A percentile compares a stretch with the other conserved stretches of the same genome.
Evolutionary conservation across 2,888 invertebrate species (phyloP).

Genomic region (Nomada ferruginata): DNA sequence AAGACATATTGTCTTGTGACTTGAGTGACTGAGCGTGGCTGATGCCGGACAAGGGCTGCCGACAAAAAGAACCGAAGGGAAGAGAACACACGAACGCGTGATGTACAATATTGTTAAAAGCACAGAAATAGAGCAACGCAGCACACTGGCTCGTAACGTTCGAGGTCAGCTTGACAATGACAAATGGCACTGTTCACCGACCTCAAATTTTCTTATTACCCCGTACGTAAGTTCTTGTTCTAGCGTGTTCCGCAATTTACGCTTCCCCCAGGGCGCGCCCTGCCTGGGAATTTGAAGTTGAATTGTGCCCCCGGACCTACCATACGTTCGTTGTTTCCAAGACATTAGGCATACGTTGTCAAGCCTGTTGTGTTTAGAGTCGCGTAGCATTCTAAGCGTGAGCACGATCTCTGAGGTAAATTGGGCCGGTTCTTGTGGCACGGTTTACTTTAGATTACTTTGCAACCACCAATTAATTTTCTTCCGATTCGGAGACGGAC

Average conservation of each 20-base stretch:
- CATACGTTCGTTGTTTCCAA: slow-evolving; percentile 37
- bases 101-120: slow-evolving; percentile 80
- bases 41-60: slow-evolving; percentile 38
- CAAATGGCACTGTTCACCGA: slow-evolving; percentile 76
- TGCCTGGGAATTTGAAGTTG: slow-evolving; percentile 60
- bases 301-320: slow-evolving; percentile 37
- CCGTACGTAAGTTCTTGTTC: slow-evolving; percentile 63
- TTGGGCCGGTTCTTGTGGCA: slow-evolving; percentile 13
- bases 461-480: not conserved
- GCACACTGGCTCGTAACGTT: slow-evolving; percentile 61
- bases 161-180: slow-evolving; percentile 79
- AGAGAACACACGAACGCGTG: slow-evolving; percentile 65
- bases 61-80: slow-evolving; percentile 66
- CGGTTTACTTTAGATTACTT: not conserved
- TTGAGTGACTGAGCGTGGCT: slow-evolving; percentile 68
- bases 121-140: slow-evolving; percentile 73
- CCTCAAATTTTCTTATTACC: slow-evolving; percentile 80
- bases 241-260: slow-evolving; percentile 67
- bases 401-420: slow-evolving; percentile 16
- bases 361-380: slow-evolving; percentile 41
- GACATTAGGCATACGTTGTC: slow-evolving; percentile 57
- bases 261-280: slow-evolving; percentile 45
- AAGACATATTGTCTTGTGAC: slow-evolving; percentile 73
- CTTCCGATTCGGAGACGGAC: not conserved
- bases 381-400: slow-evolving; percentile 32